Evolutionary conservation across 2,888 invertebrate species (phyloP).

Genomic region (Cryptocephalus primarius): DNA sequence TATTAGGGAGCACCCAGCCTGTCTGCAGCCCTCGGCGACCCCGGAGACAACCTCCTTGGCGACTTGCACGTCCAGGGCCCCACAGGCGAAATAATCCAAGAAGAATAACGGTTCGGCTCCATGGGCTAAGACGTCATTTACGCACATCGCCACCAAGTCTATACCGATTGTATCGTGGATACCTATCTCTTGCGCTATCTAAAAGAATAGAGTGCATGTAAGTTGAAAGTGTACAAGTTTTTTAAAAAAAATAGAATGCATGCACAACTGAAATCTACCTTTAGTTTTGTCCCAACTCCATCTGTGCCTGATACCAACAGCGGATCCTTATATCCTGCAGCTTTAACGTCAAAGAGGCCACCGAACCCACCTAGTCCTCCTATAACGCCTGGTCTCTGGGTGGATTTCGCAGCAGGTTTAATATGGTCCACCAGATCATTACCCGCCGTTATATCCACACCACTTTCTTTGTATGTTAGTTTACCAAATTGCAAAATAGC

Average conservation of each 20-base stretch:
- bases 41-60: conserved; percentile 75
- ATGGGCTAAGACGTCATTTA: conserved; percentile 90
- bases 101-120: conserved; percentile 95
- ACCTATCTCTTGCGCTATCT: conserved; percentile 73
- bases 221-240: neutral
- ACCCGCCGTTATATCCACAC: conserved; percentile 90
- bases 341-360: conserved; percentile 78
- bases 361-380: conserved; percentile 88
- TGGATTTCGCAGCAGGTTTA: conserved; percentile 70
- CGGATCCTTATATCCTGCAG: conserved; percentile 64
- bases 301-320: conserved; percentile 89
- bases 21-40: conserved; percentile 76
- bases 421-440: conserved; percentile 75
- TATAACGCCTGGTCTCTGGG: conserved; percentile 66
- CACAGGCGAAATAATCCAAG: conserved; percentile 93
- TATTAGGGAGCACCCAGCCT: conserved; percentile 77
- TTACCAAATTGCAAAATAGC: conserved; percentile 47
- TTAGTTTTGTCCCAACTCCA: conserved; percentile 94
- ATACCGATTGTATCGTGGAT: conserved; percentile 80
- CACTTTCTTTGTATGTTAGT: conserved; percentile 79
- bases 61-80: conserved; percentile 64
- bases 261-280: conserved; percentile 43
- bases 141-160: conserved; percentile 97
- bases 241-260: neutral
- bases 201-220: conserved; percentile 3